phyloP scores from a whole-genome alignment of 2,888 invertebrate genomes.

The Lapara coniferarum region DNA sequence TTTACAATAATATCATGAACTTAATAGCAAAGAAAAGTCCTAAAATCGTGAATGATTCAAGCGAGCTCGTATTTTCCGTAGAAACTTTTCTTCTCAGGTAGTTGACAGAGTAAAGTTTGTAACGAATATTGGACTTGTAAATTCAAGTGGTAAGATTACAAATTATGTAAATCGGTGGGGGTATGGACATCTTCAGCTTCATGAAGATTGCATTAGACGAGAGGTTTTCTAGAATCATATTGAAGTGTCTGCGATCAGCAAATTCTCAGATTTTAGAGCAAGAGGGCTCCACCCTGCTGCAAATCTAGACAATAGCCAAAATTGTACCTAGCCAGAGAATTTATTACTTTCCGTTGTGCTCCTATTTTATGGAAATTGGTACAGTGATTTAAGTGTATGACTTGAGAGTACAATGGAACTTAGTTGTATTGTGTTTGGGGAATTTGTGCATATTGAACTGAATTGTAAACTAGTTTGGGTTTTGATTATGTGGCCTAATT shows the following conservation, averaged over 20 bases:
- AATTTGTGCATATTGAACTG: neutral
- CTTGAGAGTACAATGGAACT: neutral
- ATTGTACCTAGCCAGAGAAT: conserved; percentile 10
- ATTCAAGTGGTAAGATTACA: conserved; percentile 14
- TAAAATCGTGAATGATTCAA: neutral
- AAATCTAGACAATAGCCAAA: conserved; percentile 21
- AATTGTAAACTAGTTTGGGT: neutral
- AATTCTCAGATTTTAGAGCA: neutral
- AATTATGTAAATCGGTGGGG: conserved; percentile 7
- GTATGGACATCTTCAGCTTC: neutral
- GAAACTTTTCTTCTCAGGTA: neutral
- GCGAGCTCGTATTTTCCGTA: neutral
- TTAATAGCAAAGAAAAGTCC: neutral
- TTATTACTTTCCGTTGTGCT: conserved; percentile 17
- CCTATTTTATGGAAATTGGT: conserved; percentile 25
- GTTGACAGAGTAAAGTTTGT: neutral
- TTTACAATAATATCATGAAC: neutral
- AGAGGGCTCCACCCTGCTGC: conserved; percentile 1
- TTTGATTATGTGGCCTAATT: no score
- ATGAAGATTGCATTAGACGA: conserved; percentile 18
- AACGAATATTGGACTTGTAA: neutral
- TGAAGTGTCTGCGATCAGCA: conserved; percentile 7
- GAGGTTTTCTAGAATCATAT: conserved; percentile 1
- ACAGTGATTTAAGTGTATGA: conserved; percentile 11
- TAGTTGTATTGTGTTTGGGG: neutral